Conservation (phyloP, 1,140 invertebrate species). For the Drosophila ogumai region DNA sequence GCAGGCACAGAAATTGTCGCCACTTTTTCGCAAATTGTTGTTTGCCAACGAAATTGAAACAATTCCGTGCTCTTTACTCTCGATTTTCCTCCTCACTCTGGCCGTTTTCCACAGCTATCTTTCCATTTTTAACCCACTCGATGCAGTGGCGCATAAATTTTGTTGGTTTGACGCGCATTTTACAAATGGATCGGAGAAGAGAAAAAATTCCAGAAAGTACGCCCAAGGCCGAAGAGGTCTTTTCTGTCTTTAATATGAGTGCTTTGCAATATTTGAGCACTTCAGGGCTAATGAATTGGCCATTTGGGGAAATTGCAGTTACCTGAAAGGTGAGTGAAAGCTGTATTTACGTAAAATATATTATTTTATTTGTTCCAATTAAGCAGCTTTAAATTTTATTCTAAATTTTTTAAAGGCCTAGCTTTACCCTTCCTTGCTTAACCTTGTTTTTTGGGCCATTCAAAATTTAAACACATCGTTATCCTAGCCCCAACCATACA, state of each 20-base stretch:
- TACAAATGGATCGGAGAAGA: not conserved
- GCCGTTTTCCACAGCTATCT: constrained; percentile 1
- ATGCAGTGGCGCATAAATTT: constrained; percentile 72
- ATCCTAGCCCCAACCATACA: constrained; percentile 1
- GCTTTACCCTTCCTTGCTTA: not conserved
- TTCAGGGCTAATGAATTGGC: constrained; percentile 50
- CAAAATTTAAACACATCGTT: constrained; percentile 23
- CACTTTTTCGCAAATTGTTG: constrained; percentile 68
- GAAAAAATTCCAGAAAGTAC: not conserved
- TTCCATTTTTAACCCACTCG: constrained; percentile 23
- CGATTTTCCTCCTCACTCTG: constrained; percentile 14
- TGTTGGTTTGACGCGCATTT: constrained; percentile 49
- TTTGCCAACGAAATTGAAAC: constrained; percentile 75
- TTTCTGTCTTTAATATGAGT: constrained; percentile 9
- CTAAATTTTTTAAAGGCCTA: not conserved
- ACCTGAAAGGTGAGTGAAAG: not conserved
- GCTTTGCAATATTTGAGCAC: constrained; percentile 40
- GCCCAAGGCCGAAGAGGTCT: not conserved
- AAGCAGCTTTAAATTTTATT: not conserved
- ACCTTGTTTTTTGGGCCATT: constrained; percentile 4
- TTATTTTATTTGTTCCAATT: not conserved
- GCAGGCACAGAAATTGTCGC: constrained; percentile 62
- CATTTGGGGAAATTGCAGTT: constrained; percentile 22
- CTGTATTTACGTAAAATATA: not conserved
- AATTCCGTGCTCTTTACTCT: constrained; percentile 53